Conservation (phyloP, 92 coral and sea anemone species). For the Pocillopora grandis region DNA sequence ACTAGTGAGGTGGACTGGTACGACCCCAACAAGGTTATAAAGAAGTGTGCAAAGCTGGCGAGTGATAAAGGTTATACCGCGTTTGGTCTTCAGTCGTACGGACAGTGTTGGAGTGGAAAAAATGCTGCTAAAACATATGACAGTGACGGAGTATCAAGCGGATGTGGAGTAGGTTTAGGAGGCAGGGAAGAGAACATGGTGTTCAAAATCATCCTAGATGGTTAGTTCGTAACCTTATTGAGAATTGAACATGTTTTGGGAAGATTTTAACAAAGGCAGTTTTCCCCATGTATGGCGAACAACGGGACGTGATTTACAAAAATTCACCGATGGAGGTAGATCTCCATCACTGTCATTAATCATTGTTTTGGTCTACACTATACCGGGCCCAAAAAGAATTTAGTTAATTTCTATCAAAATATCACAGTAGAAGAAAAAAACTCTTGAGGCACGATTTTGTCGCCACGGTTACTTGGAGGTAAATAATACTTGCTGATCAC, state of each 20-base stretch:
- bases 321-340: too few relatives aligned
- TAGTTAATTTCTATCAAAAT: too few relatives aligned
- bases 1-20: constrained; percentile 31
- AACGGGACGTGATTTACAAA: too few relatives aligned
- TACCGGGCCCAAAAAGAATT: too few relatives aligned
- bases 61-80: constrained; percentile 18
- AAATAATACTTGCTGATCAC: too few relatives aligned
- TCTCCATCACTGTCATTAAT: too few relatives aligned
- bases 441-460: too few relatives aligned
- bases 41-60: constrained; percentile 36
- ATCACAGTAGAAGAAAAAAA: too few relatives aligned
- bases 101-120: constrained; percentile 40
- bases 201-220: neutral
- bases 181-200: constrained; percentile 23
- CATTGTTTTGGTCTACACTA: too few relatives aligned
- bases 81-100: constrained; percentile 38
- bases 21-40: constrained; percentile 1
- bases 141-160: constrained; percentile 9
- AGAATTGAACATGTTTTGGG: neutral
- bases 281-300: too few relatives aligned
- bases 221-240: constrained; percentile 1
- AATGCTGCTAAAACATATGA: constrained; percentile 1
- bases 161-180: constrained; percentile 23
- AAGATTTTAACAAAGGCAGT: too few relatives aligned
- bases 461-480: too few relatives aligned